A percentile compares a stretch with the other conserved stretches of the same genome.
Evolutionary conservation across 2,113 vertebrate species (phyloP).

Genomic region (Epinephelus lanceolatus): DNA sequence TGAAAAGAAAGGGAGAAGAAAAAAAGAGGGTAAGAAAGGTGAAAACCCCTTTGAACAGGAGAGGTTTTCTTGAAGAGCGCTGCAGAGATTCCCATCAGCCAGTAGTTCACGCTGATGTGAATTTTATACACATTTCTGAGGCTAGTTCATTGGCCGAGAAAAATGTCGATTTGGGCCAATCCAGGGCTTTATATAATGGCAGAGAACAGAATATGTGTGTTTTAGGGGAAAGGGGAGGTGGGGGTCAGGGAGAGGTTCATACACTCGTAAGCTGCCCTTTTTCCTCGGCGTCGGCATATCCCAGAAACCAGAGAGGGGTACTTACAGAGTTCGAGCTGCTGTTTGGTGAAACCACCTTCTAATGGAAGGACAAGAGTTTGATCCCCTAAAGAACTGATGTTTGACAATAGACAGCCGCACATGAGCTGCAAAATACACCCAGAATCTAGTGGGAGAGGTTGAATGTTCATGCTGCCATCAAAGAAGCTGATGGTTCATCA

Average conservation of each 20-base stretch:
- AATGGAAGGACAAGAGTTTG: neutral
- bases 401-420: neutral
- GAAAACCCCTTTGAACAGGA: constrained; percentile 38
- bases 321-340: neutral
- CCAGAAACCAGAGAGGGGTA: constrained; percentile 19
- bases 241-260: constrained; percentile 60
- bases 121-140: constrained; percentile 68
- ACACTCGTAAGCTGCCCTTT: constrained; percentile 13
- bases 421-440: neutral
- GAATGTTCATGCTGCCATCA: neutral
- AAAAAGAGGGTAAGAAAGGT: constrained; percentile 25
- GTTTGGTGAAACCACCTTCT: constrained; percentile 15
- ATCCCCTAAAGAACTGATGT: neutral
- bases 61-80: constrained; percentile 29
- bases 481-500: neutral
- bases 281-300: constrained; percentile 14
- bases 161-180: constrained; percentile 42
- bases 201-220: constrained; percentile 38
- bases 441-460: neutral
- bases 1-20: neutral
- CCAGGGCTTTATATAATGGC: constrained; percentile 44
- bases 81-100: constrained; percentile 48
- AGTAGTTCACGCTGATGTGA: constrained; percentile 53
- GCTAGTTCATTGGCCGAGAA: constrained; percentile 57
- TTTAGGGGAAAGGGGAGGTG: constrained; percentile 28